A percentile compares a stretch with the other conserved stretches of the same genome.
Evolutionary conservation across 2,113 vertebrate species (phyloP).

Genomic region (Ondatra zibethicus): DNA sequence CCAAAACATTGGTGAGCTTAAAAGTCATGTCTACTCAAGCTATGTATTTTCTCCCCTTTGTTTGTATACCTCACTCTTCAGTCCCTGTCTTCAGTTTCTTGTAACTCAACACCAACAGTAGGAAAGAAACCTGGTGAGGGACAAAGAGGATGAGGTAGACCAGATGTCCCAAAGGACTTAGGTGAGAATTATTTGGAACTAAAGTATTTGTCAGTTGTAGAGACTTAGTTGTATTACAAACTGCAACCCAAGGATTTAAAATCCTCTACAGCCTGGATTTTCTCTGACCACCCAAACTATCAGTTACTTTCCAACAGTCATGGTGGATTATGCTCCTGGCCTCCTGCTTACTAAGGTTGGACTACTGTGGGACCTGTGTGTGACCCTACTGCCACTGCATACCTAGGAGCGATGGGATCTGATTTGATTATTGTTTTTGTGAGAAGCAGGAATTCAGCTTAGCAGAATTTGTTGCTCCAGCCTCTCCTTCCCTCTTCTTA

Average conservation of each 20-base stretch:
- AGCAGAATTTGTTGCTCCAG: not conserved
- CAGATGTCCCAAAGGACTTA: not conserved
- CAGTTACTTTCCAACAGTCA: not conserved
- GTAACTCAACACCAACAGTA: not conserved
- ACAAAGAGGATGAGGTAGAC: not conserved
- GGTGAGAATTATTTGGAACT: not conserved
- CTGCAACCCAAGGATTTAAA: not conserved
- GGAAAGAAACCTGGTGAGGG: not conserved
- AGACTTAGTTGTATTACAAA: not conserved
- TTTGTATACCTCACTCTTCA: not conserved
- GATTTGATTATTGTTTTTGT: not conserved
- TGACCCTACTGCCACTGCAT: fast-evolving
- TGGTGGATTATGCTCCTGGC: fast-evolving
- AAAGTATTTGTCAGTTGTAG: not conserved
- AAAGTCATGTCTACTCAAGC: conserved; percentile 19
- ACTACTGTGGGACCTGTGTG: fast-evolving
- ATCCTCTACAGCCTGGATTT: not conserved
- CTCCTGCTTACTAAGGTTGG: not conserved
- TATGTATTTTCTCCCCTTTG: not conserved
- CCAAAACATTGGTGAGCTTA: not conserved
- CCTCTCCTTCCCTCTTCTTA: not conserved
- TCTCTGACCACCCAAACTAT: not conserved
- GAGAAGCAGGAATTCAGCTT: not conserved
- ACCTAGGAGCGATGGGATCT: not conserved
- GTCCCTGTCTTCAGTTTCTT: not conserved